Evolutionary conservation across 2,797 vertebrate species (phyloP).

Genomic region (Notamacropus eugenii): DNA sequence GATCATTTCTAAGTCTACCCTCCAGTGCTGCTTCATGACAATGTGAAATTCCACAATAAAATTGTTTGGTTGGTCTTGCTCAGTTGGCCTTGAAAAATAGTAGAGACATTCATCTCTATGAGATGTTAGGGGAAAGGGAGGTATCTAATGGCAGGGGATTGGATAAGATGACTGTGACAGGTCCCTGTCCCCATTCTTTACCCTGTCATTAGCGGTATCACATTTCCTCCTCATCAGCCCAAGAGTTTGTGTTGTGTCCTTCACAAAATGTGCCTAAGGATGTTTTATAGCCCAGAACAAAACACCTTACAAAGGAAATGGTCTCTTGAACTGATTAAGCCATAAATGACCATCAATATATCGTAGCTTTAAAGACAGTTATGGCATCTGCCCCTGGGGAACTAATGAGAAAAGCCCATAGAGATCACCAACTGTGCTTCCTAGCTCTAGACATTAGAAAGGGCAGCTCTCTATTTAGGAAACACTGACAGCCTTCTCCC

Average conservation of each 20-base stretch:
- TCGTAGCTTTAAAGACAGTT: background rate
- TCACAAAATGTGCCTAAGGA: background rate
- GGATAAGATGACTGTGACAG: background rate
- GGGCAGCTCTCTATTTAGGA: background rate
- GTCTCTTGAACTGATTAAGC: constrained; percentile 12
- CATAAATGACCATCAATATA: constrained; percentile 6
- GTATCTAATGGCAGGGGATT: background rate
- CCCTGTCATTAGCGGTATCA: background rate
- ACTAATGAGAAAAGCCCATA: background rate
- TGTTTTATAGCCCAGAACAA: background rate
- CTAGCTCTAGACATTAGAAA: background rate
- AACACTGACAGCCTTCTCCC: background rate
- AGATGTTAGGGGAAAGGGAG: background rate
- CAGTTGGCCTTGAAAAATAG: background rate
- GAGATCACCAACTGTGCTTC: background rate
- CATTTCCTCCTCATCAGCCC: background rate
- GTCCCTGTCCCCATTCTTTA: background rate
- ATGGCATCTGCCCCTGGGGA: background rate
- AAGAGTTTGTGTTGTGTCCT: background rate
- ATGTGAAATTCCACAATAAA: background rate
- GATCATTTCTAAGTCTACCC: background rate
- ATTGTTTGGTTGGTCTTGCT: background rate
- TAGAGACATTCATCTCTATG: background rate
- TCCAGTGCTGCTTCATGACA: background rate
- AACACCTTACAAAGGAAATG: background rate